Evolutionary conservation across 2,113 vertebrate genomes (phyloP), one percentile per base, ranked within the genome.

Genomic region (Hyaena hyaena): DNA sequence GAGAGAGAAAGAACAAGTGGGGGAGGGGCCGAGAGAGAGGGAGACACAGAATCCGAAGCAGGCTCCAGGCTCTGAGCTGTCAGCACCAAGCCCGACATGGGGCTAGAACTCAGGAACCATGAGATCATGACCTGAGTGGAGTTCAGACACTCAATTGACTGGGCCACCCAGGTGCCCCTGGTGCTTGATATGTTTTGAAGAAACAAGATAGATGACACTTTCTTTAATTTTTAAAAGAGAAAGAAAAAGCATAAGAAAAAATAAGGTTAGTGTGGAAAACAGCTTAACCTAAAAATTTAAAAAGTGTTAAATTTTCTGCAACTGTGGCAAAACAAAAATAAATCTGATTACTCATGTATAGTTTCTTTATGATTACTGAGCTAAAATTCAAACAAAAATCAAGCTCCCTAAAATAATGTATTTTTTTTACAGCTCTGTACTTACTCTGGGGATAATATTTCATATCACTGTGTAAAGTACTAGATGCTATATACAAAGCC

Each of bases 161-260:
- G 58, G 19, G 58, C 7, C 58, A 61, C 58, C 7, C 7, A 61
- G 21, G 58, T 9, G 8, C 58, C 8, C 58, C 58, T 61, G 58
- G 12, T 88, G 45, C 73, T 95, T 80, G 31, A 21, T 66, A 35
- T 45, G 69, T 97, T 88, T 88, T 93, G 66, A 95, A 58, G n/a
- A 39, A 84, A 73, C 23, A 69, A 96, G 16, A 48, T 9, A 28
- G 10, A 33, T 58, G 53, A 82, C 45, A n/a, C 17, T 77, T 71
- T 79, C 50, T 55, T 31, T 88, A 81, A 82, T 71, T 95, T 86
- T 96, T 84, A 61, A 45, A 39, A 82, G 24, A 39, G 81, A 93
- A 76, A 45, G 16, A 69, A 90, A 86, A 31, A 73, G 16, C 19
- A 7, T 10, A 35, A 94, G 23, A 74, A 90, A 89, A 95, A 45